A percentile compares a stretch with the other conserved stretches of the same genome.
These are phyloP conservation scores for Gymnoscelis rufifasciata DNA, from an alignment of 2,888 invertebrate genomes.

Conservation along the genomic window DNA sequence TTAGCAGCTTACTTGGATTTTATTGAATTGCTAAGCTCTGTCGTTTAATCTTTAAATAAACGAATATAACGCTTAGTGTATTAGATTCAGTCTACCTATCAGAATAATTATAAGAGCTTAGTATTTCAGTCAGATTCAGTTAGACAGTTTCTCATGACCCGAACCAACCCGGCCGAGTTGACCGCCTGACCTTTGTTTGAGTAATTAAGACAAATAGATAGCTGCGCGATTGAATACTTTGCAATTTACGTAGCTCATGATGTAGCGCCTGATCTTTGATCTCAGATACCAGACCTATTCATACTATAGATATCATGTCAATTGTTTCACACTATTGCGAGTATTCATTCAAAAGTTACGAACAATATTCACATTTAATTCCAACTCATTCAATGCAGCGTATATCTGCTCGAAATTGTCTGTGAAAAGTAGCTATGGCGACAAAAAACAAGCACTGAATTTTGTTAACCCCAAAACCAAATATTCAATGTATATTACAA, in stretches of 20 bases:
- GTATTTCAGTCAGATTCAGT: neutral
- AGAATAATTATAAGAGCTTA: neutral
- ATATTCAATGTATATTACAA: constrained; percentile 33
- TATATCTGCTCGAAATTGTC: neutral
- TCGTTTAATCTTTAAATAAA: too few relatives aligned
- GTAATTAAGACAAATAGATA: constrained; percentile 24
- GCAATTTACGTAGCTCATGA: constrained; percentile 13
- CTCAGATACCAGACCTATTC: too few relatives aligned
- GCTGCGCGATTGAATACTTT: constrained; percentile 15
- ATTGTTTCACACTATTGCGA: too few relatives aligned
- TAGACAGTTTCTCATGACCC: constrained; percentile 20
- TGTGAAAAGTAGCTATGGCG: neutral
- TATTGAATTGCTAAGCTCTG: too few relatives aligned
- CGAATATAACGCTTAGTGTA: neutral
- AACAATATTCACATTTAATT: too few relatives aligned
- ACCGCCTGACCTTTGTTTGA: constrained; percentile 17
- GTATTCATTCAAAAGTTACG: too few relatives aligned
- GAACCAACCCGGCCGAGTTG: constrained; percentile 16
- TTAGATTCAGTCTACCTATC: neutral
- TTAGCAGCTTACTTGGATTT: too few relatives aligned
- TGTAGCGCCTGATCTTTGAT: constrained; percentile 15
- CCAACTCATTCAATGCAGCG: too few relatives aligned
- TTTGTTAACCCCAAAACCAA: constrained; percentile 28
- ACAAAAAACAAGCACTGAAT: constrained; percentile 21
- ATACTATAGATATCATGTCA: too few relatives aligned